Base-by-base conservation (phyloP, 2,888 invertebrate species). In the Rhagonycha lutea region DNA sequence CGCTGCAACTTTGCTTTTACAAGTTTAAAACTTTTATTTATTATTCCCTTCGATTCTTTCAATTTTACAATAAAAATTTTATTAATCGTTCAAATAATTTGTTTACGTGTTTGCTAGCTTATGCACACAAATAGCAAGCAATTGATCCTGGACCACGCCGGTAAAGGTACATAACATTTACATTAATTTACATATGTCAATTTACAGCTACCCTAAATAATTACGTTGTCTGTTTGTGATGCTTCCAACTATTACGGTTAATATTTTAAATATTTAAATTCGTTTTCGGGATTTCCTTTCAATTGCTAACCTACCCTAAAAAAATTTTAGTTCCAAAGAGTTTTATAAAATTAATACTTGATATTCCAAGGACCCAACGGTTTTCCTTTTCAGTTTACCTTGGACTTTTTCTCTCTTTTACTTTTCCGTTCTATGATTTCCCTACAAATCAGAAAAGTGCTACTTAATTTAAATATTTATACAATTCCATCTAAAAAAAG, bases 151-250 rank as follows among this genome's bases (percentile, higher is more conserved):
- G 24, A 29, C 70, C 8, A 60, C 14, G n/a, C 23, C 68, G 68
- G 70, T 61, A 68, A 72, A 47, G 47, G 47, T 75, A 76, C 68
- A 73, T 68, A 61, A 70, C 74, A 74, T 77, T 74, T 77, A 71
- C 76, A 77, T 77, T 77, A 73, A 77, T 77, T 77, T 77, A 77
- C 76, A 77, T 77, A 77, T 74, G 76, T 74, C 76, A 72, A 77
- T 77, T 77, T 68, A 74, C 71, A 26, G 71, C 62, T 63, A 60
- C 74, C 74, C 32, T 77, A 77, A 77, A 77, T 77, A 77, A 77
- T 77, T 77, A 74, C 68, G 71, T 68, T 71, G 71, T 77, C 76
- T 74, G 76, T 77, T 73, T 77, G 76, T 73, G 71, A 71, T 65
- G 73, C 69, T 61, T 71, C 61, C 28, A 24, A 70, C 68, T 68